Evolutionary conservation across 2,113 vertebrate genomes (phyloP), one percentile per base, ranked within the genome.

Genomic region (Megaceryle torquata): DNA sequence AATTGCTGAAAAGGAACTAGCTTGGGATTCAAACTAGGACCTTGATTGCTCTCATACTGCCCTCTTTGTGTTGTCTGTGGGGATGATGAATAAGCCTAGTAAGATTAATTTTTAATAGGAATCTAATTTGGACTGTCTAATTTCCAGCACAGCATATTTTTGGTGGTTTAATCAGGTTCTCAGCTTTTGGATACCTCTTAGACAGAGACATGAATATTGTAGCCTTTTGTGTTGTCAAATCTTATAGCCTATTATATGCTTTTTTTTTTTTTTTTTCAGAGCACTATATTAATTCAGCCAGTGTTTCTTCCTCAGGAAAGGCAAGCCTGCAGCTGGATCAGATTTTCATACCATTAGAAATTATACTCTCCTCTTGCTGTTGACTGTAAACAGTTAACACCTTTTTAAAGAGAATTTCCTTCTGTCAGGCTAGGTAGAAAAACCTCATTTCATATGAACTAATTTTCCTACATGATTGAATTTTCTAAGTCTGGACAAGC

Each of bases 81-180:
- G 57, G 57, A 79, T 96, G 95, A 97, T 93, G 90, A 95, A 93
- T 92, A 85, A 83, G 48, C 83, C 70, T 70, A 35, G 53, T 65
- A 25, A 84, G 90, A 89, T 96, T 81, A 92, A 91, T 95, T 97
- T 96, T 94, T 93, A 94, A 92, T 92, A 91, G 76, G 83, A 95
- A 76, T 94, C 91, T 96, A 93, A 97, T 96, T 95, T 92, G 74
- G 83, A 88, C 51, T 72, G 85, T 84, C 53, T 86, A 3, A 88
- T 96, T 96, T 96, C 44, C 59, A 94, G 83, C 86, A 81, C 33
- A 69, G 90, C 21, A 0, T 84, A 92, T 93, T 93, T 94, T 95
- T 88, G 57, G 86, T 86, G 83, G 28, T 84, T 96, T 96, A 96
- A 97, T 95, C 90, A 94, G 24, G n/a, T 95, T 96, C 96, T 92